phyloP scores from a whole-genome alignment of 1,140 invertebrate genomes.

The Platyscapa corneri region DNA sequence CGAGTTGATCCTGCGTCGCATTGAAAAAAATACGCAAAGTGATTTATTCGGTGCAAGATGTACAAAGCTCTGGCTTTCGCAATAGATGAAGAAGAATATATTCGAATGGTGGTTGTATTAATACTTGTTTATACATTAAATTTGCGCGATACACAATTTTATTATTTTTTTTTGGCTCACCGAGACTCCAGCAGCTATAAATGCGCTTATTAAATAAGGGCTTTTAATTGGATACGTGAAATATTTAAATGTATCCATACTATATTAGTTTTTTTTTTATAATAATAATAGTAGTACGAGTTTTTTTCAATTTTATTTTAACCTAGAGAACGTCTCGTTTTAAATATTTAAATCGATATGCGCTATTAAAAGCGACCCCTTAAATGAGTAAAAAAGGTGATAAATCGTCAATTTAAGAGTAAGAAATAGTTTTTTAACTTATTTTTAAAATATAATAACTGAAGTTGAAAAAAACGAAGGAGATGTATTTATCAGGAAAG shows the following conservation, averaged over 20 bases:
- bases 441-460: neutral
- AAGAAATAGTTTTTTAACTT: neutral
- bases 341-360: neutral
- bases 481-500: neutral
- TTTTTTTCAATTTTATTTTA: neutral
- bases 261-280: neutral
- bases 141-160: neutral
- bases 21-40: conserved; percentile 22
- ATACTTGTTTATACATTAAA: conserved; percentile 33
- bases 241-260: neutral
- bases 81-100: conserved; percentile 20
- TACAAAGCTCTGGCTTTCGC: conserved; percentile 25
- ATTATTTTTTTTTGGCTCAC: neutral
- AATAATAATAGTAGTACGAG: neutral
- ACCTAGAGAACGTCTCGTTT: neutral
- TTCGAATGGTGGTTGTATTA: conserved; percentile 4
- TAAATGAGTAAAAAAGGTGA: neutral
- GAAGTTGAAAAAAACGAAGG: neutral
- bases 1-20: neutral
- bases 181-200: neutral
- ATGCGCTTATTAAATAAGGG: neutral
- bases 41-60: conserved; percentile 44
- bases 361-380: neutral
- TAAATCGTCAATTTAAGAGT: neutral
- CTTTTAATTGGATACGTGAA: neutral